A percentile compares a stretch with the other conserved stretches of the same genome.
Evolutionary conservation across 2,888 invertebrate species (phyloP).

Genomic region (Lycia hirtaria): DNA sequence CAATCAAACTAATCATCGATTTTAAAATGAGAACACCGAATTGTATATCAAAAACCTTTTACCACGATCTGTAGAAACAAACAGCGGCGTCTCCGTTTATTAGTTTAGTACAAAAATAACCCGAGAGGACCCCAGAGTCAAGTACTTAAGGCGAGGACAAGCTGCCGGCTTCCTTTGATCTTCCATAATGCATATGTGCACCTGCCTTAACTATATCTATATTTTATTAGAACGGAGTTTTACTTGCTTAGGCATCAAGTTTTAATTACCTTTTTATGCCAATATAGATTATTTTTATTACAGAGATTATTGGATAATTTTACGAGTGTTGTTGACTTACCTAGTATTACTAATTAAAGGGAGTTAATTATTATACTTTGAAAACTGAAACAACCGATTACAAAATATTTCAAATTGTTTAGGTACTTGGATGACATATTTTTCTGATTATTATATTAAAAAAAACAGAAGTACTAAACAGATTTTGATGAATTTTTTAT

Average conservation of each 20-base stretch:
- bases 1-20: not conserved
- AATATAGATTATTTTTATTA: conserved; percentile 2
- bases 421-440: no score
- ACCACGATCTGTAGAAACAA: conserved; percentile 1
- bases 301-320: conserved; percentile 7
- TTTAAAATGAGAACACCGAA: not conserved
- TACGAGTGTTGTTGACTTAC: not conserved
- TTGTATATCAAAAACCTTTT: not conserved
- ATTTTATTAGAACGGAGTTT: conserved; percentile 16
- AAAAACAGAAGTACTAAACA: no score
- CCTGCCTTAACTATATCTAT: conserved; percentile 20
- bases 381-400: no score
- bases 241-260: conserved; percentile 12
- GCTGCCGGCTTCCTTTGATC: conserved; percentile 25
- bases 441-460: no score
- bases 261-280: not conserved
- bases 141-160: conserved; percentile 15
- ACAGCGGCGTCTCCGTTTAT: conserved; percentile 11
- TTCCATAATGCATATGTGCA: conserved; percentile 15
- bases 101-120: conserved; percentile 24
- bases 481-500: no score
- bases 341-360: no score
- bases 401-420: no score
- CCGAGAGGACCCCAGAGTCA: conserved; percentile 5
- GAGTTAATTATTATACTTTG: no score